Evolutionary conservation across 1,140 invertebrate species (phyloP).

Genomic region (Tetramorium simillimum): DNA sequence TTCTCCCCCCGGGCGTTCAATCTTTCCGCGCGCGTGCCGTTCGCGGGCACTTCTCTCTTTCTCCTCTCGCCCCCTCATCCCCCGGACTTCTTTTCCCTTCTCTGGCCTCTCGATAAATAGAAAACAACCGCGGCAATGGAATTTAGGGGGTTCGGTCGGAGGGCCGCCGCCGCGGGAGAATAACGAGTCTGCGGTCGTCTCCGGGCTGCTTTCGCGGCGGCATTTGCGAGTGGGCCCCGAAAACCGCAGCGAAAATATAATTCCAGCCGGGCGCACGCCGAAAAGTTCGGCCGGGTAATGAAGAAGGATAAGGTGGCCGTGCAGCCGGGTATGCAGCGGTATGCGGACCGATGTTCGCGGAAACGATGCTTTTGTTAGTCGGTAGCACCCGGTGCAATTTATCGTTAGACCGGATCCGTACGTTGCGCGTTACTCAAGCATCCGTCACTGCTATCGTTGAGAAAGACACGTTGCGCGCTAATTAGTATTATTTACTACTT

Average conservation of each 20-base stretch:
- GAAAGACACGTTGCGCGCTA: slow-evolving; percentile 13
- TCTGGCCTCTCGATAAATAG: slow-evolving; percentile 14
- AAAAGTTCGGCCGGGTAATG: slow-evolving; percentile 56
- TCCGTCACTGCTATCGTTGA: slow-evolving; percentile 17
- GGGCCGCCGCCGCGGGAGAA: slow-evolving; percentile 5
- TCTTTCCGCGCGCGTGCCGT: neutral
- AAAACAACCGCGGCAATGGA: slow-evolving; percentile 20
- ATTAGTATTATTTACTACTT: slow-evolving; percentile 8
- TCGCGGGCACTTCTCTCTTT: neutral
- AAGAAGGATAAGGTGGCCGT: slow-evolving; percentile 22
- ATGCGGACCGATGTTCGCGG: slow-evolving; percentile 35
- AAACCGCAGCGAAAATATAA: slow-evolving; percentile 56
- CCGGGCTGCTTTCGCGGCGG: neutral
- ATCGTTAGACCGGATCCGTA: slow-evolving; percentile 47
- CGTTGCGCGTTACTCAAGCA: slow-evolving; percentile 20
- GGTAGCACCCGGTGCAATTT: slow-evolving; percentile 33
- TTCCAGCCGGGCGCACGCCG: slow-evolving; percentile 26
- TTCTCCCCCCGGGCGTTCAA: neutral
- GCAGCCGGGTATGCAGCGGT: neutral
- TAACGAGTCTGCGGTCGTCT: slow-evolving; percentile 56
- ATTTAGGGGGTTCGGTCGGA: slow-evolving; percentile 34
- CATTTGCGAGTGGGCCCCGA: neutral
- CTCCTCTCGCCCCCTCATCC: slow-evolving; percentile 17
- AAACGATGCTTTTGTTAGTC: slow-evolving; percentile 50
- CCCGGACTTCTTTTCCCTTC: neutral